These are phyloP conservation scores for Dynastes grantii DNA, from an alignment of 2,888 invertebrate genomes.

Conservation along the genomic window DNA sequence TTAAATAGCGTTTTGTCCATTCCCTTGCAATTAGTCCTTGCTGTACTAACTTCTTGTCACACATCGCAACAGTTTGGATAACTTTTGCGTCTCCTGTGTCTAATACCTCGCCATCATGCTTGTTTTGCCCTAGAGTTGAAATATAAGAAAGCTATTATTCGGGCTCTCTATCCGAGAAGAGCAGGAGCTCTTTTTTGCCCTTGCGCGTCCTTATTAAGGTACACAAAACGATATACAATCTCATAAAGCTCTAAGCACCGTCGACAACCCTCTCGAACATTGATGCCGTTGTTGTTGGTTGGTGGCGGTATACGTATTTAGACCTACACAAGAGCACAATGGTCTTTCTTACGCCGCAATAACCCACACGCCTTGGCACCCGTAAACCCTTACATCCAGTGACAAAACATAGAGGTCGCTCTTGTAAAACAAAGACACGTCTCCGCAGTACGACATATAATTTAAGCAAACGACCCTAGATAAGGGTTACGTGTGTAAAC, in stretches of 20 bases:
- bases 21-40: neutral
- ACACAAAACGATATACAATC: conserved; percentile 44
- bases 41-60: neutral
- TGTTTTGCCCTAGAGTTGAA: conserved; percentile 30
- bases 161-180: conserved; percentile 10
- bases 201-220: conserved; percentile 33
- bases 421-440: conserved; percentile 68
- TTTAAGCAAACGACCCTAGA: conserved; percentile 70
- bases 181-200: conserved; percentile 27
- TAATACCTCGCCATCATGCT: conserved; percentile 7
- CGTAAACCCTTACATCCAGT: conserved; percentile 60
- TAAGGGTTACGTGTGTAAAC: conserved; percentile 71
- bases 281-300: conserved; percentile 4
- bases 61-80: neutral
- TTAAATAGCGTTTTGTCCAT: too few species aligned
- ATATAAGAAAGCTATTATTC: conserved; percentile 41
- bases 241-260: conserved; percentile 43
- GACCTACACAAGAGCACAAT: conserved; percentile 32
- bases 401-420: conserved; percentile 65
- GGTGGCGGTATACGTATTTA: neutral
- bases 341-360: conserved; percentile 62
- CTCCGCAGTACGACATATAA: conserved; percentile 65
- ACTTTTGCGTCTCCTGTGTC: conserved; percentile 8
- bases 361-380: conserved; percentile 64
- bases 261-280: conserved; percentile 30